phyloP scores from a whole-genome alignment of 2,888 invertebrate genomes.

The Drosophila atroscutellata region DNA sequence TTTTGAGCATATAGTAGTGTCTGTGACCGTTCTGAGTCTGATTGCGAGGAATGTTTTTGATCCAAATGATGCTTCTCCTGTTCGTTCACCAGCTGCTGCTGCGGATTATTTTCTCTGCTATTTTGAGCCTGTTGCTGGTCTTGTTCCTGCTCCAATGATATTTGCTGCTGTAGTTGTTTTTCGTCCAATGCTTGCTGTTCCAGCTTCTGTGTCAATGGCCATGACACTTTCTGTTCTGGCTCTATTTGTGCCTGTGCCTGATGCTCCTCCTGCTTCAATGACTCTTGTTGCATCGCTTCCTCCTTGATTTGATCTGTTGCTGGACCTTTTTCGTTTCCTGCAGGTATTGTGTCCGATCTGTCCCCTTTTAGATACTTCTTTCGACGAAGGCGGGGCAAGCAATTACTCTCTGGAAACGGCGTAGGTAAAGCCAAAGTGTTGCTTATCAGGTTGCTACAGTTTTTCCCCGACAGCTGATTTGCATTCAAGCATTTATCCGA shows the following conservation, averaged over 20 bases:
- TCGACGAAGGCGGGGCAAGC: background rate
- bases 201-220: background rate
- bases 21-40: background rate
- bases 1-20: background rate
- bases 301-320: background rate
- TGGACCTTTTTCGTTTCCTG: background rate
- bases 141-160: background rate
- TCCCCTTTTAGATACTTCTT: background rate
- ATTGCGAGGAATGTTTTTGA: background rate
- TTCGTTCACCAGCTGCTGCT: background rate
- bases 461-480: background rate
- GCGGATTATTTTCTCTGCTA: background rate
- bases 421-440: background rate
- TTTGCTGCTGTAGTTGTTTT: background rate
- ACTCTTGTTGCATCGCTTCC: background rate
- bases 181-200: background rate
- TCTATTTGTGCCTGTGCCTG: background rate
- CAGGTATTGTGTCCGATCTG: background rate
- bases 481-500: background rate
- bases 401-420: background rate
- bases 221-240: background rate
- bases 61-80: background rate
- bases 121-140: background rate
- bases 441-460: background rate
- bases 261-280: background rate